Evolutionary conservation across 2,888 invertebrate genomes (phyloP), one percentile per base, ranked within the genome.

Genomic region (Conops quadrifasciatus): DNA sequence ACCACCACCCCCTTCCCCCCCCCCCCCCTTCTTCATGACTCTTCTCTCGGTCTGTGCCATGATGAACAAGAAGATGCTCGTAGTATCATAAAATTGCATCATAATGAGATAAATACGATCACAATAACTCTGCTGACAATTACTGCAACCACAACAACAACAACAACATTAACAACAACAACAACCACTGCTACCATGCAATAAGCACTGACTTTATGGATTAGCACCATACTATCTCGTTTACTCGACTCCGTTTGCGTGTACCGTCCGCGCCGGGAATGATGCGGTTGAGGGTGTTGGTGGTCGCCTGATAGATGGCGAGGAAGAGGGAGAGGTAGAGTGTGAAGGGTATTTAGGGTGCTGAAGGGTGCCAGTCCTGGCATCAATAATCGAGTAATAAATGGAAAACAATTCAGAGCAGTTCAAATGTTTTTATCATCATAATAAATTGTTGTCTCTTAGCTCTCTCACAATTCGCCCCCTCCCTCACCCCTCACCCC

Each of bases 351-450:
- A n/a, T n/a, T n/a, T n/a, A 26, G 26, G 28, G 16, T 13, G 16
- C 13, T 15, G 58, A 19, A 53, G 65, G 36, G 11, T 19, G 2
- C 19, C 16, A 24, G 21, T 43, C 66, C 15, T 65, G 71, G 63
- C 79, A 78, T 81, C 80, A 79, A 82, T 83, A 83, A 83, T 83
- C 83, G 82, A 81, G 81, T 82, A 82, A 82, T 83, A 82, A 82
- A 83, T 79, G 71, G 69, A 71, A 74, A 73, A 66, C 66, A 74
- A 60, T 66, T 66, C 51, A 43, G 26, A 26, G 51, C 30, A 24
- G 21, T 68, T 62, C 43, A 49, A 60, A 49, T 68, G 60, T 49
- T 28, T 68, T 68, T 60, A 68, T 68, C 36, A 30, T 59, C 24
- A 19, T 13, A 60, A 68, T 68, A 68, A 49, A 21, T 21, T 24